Percentiles rank a stretch among this genome's conserved stretches.
phyloP scores from a whole-genome alignment of 2,888 invertebrate genomes.

The Sarcophaga subvicina region DNA sequence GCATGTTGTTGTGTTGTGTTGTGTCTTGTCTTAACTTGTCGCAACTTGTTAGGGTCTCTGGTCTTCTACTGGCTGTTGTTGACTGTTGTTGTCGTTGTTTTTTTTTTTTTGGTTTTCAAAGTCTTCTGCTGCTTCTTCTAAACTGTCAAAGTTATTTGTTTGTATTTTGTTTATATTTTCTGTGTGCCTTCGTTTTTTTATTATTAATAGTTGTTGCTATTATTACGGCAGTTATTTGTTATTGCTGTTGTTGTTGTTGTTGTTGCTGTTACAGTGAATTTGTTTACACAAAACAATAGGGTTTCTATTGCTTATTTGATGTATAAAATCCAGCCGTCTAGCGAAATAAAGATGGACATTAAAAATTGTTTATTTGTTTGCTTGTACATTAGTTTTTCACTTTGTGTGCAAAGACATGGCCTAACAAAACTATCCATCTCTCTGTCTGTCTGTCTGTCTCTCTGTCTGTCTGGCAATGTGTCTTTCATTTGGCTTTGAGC shows the following conservation, averaged over 20 bases:
- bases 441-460: conserved; percentile 20
- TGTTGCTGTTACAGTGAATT: conserved; percentile 28
- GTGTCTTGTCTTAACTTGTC: neutral
- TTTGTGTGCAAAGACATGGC: neutral
- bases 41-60: neutral
- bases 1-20: conserved; percentile 24
- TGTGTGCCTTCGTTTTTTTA: neutral
- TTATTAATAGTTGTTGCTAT: neutral
- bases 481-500: conserved; percentile 10
- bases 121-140: conserved; percentile 23
- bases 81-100: neutral
- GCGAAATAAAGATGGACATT: conserved; percentile 45
- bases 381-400: conserved; percentile 28
- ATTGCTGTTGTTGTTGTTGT: neutral
- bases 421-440: conserved; percentile 1
- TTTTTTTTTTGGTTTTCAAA: neutral
- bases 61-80: neutral
- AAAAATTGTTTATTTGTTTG: conserved; percentile 4
- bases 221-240: conserved; percentile 30
- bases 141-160: conserved; percentile 64
- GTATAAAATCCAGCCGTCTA: neutral
- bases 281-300: conserved; percentile 53
- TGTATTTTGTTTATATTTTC: neutral
- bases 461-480: conserved; percentile 15
- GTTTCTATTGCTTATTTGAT: conserved; percentile 43